A percentile compares a stretch with the other conserved stretches of the same genome.
These are phyloP conservation scores for Enteromius fasciolatus DNA, from an alignment of 2,797 vertebrate genomes.

Conservation along the genomic window DNA sequence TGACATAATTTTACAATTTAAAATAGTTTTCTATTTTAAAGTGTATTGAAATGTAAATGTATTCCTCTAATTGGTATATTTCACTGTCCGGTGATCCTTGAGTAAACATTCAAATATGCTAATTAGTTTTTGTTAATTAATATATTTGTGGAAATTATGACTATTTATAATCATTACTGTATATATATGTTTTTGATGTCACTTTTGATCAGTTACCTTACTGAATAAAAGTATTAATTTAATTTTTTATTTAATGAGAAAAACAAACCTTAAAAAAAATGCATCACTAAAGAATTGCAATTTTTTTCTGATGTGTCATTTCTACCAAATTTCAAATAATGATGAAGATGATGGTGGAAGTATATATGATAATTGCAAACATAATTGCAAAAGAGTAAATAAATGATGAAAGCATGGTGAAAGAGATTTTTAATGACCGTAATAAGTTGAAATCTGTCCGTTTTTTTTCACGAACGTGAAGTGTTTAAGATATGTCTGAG, in stretches of 20 bases:
- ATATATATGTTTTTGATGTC: not conserved
- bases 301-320: not conserved
- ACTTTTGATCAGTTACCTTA: not conserved
- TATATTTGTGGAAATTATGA: not conserved
- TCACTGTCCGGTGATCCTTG: not conserved
- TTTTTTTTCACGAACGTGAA: not conserved
- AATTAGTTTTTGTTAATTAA: not conserved
- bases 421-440: not conserved
- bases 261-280: too few species aligned
- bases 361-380: too few species aligned
- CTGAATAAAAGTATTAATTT: not conserved
- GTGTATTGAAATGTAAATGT: not conserved
- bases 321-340: not conserved
- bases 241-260: too few species aligned
- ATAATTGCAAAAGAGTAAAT: not conserved
- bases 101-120: not conserved
- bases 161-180: too few species aligned
- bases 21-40: not conserved
- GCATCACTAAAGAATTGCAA: not conserved
- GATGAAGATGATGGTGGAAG: not conserved
- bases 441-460: not conserved
- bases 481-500: not conserved
- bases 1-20: not conserved
- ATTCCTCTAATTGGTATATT: not conserved
- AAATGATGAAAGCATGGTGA: not conserved